Evolutionary conservation across 2,797 vertebrate genomes (phyloP).

Genomic region (Sarcophilus harrisii): DNA sequence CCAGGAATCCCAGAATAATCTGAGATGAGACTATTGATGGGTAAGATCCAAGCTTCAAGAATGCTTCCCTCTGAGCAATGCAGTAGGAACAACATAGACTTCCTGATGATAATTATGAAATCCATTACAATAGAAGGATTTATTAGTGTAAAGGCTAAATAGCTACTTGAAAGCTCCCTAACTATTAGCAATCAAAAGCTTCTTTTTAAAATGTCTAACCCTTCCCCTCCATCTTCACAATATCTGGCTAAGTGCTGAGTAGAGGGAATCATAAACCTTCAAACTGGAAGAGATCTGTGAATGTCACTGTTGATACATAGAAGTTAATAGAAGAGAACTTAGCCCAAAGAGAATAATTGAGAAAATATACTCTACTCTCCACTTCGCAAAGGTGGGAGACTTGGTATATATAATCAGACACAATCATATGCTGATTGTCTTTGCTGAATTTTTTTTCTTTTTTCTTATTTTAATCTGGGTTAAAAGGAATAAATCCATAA

Average conservation of each 20-base stretch:
- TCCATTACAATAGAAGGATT: background rate
- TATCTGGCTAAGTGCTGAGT: background rate
- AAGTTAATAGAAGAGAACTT: background rate
- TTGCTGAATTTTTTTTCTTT: background rate
- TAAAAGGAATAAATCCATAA: background rate
- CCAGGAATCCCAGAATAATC: background rate
- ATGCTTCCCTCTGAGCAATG: background rate
- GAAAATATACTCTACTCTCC: background rate
- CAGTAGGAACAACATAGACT: background rate
- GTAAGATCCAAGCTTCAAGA: background rate
- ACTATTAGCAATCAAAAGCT: background rate
- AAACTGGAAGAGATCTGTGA: background rate
- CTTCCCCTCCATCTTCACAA: background rate
- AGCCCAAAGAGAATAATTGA: background rate
- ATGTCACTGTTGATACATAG: background rate
- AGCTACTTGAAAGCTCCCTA: background rate
- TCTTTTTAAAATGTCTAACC: background rate
- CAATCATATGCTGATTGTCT: background rate
- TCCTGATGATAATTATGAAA: background rate
- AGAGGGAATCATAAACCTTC: background rate
- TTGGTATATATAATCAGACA: background rate
- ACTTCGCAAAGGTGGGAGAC: background rate
- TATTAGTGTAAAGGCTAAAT: background rate
- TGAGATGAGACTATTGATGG: background rate
- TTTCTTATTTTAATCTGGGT: background rate